Conservation (phyloP, 2,888 invertebrate species). For the Scrobipalpa atriplicella region DNA sequence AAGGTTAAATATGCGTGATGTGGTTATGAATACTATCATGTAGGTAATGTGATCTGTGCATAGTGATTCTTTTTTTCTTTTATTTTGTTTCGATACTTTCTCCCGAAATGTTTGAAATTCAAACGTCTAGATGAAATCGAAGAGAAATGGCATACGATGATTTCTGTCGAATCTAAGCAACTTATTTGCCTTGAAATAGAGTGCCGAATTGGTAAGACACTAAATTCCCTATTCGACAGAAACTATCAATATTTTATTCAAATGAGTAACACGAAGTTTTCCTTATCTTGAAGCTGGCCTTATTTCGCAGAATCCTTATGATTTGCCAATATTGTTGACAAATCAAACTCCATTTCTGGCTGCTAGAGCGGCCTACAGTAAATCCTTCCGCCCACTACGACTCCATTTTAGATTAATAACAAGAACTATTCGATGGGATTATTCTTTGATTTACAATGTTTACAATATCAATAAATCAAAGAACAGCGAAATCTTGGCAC, state of each 20-base stretch:
- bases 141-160: neutral
- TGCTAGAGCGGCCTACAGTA: slow-evolving; percentile 12
- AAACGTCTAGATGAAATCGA: neutral
- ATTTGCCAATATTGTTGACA: slow-evolving; percentile 19
- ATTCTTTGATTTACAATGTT: slow-evolving; percentile 17
- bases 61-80: neutral
- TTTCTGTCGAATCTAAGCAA: neutral
- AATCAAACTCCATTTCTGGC: slow-evolving; percentile 5
- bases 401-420: slow-evolving; percentile 18
- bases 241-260: neutral
- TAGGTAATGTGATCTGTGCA: neutral
- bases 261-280: neutral
- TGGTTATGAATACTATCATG: neutral
- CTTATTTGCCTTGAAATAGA: neutral
- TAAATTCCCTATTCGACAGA: too few relatives aligned
- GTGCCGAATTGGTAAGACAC: too few relatives aligned
- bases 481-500: neutral
- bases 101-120: neutral
- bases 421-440: slow-evolving; percentile 1
- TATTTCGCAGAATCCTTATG: slow-evolving; percentile 7
- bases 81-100: neutral
- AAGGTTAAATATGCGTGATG: slow-evolving; percentile 11
- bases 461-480: neutral
- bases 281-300: neutral
- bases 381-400: slow-evolving; percentile 22